Conservation (phyloP, 2,113 vertebrate genomes). For the Hymenochirus boettgeri region DNA sequence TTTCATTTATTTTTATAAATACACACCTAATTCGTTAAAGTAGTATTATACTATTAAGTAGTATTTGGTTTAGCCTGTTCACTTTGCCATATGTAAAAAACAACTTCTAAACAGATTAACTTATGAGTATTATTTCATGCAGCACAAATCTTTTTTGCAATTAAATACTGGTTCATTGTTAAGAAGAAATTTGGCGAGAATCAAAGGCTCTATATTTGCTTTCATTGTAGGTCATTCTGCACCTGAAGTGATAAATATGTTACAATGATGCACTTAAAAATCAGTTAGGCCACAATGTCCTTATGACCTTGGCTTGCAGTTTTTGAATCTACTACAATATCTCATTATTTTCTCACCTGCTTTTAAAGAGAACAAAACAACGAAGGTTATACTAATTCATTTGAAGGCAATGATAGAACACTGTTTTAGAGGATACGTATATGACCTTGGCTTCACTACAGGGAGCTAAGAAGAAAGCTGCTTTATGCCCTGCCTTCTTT, state of each 20-base stretch:
- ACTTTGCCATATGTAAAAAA: too few species aligned
- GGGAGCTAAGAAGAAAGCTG: slow-evolving; percentile 20
- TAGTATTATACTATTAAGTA: too few species aligned
- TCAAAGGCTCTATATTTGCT: slow-evolving; percentile 22
- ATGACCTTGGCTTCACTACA: neutral
- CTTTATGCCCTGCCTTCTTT: slow-evolving; percentile 24
- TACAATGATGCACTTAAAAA: slow-evolving; percentile 27
- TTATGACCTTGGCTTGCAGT: slow-evolving; percentile 26
- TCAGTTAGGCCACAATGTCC: slow-evolving; percentile 14
- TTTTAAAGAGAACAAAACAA: slow-evolving; percentile 27
- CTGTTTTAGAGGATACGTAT: slow-evolving; percentile 1
- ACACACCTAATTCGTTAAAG: too few species aligned
- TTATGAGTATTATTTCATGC: too few species aligned
- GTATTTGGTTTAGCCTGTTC: too few species aligned
- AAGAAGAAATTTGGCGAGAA: slow-evolving; percentile 30
- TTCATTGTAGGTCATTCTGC: slow-evolving; percentile 32
- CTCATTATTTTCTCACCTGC: slow-evolving; percentile 38
- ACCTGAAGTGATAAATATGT: slow-evolving; percentile 30
- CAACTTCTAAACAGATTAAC: too few species aligned
- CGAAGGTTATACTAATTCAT: slow-evolving; percentile 1
- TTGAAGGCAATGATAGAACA: slow-evolving; percentile 4
- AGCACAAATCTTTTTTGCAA: too few species aligned
- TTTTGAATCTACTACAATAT: slow-evolving; percentile 28
- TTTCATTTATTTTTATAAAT: too few species aligned
- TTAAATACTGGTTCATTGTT: slow-evolving; percentile 20